Base-by-base conservation (phyloP, 2,888 invertebrate genomes). In the Himalopsyche anomala region DNA sequence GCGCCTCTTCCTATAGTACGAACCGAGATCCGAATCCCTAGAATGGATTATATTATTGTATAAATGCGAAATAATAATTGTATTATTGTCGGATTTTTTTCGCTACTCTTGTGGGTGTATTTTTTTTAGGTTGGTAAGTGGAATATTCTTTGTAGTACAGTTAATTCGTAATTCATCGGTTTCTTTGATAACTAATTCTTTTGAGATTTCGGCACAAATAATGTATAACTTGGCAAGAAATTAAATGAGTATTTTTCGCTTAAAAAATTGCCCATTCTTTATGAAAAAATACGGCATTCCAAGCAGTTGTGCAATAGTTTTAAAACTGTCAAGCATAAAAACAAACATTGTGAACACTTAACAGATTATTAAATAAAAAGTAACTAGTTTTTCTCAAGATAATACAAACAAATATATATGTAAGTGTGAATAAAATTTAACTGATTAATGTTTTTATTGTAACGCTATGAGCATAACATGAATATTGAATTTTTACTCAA, bases 1-100 rank as follows among this genome's bases (percentile, higher is more conserved):
- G 93, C 92, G 92, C 93, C 93, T 92, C 93, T 91, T 92, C 92
- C 92, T 86, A 88, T 83, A 88, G 88, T 82, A 84, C 80, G 87
- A 86, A 83, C 87, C 86, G 87, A 85, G 83, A 85, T 74, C 74
- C 74, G 74, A 74, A 74, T 74, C 74, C 74, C 38, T 74, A 74
- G 74, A 74, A 74, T 74, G 74, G 74, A 74, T 74, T 74, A 74
- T 74, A 74, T 74, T 74, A 74, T 74, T 74, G 74, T 74, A 74
- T 74, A 74, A 74, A 74, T 74, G 74, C 74, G 74, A 74, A 74
- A 74, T 74, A 74, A 74, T 74, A 74, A 74, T 74, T 74, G 74
- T 74, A 74, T 74, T 74, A 74, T 74, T 74, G 74, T 74, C 74
- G 74, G 74, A 69, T 36, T 36, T 74, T 69, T 69, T 74, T 74